phyloP scores from a whole-genome alignment of 2,113 vertebrate species.

The Vulpes vulpes region DNA sequence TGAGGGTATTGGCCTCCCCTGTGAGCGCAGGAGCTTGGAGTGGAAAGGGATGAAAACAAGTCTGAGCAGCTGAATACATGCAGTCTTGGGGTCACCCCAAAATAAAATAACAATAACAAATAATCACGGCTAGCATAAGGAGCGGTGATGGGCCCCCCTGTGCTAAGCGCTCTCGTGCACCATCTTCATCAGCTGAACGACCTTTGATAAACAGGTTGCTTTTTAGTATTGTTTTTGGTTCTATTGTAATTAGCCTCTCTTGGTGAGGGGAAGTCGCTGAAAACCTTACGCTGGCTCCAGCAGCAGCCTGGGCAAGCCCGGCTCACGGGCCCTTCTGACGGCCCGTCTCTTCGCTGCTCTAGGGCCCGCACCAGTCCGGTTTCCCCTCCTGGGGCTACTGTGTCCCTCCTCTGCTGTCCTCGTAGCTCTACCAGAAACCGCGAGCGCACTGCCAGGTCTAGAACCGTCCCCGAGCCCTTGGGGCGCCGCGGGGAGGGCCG shows the following conservation, averaged over 20 bases:
- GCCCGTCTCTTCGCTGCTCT: neutral
- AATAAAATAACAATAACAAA: conserved; percentile 2
- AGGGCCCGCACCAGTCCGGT: neutral
- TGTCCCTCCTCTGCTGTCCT: neutral
- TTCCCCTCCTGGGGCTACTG: neutral
- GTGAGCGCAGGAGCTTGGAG: neutral
- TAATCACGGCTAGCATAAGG: no score
- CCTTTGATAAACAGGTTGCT: neutral
- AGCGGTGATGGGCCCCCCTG: neutral
- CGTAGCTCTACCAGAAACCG: neutral
- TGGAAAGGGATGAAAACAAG: neutral
- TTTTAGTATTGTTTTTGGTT: neutral
- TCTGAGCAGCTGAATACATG: neutral
- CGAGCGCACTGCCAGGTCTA: neutral
- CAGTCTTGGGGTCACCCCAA: neutral
- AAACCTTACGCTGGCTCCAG: neutral
- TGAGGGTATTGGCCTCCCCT: neutral
- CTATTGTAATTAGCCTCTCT: neutral
- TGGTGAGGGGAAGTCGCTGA: neutral
- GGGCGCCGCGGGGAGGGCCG: neutral
- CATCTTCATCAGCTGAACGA: neutral
- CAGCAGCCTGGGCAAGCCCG: neutral
- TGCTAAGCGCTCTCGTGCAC: neutral
- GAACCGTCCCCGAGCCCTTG: neutral
- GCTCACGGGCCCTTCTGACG: neutral